phyloP scores from a whole-genome alignment of 1,140 invertebrate species.

The Drosophila parabipectinata region DNA sequence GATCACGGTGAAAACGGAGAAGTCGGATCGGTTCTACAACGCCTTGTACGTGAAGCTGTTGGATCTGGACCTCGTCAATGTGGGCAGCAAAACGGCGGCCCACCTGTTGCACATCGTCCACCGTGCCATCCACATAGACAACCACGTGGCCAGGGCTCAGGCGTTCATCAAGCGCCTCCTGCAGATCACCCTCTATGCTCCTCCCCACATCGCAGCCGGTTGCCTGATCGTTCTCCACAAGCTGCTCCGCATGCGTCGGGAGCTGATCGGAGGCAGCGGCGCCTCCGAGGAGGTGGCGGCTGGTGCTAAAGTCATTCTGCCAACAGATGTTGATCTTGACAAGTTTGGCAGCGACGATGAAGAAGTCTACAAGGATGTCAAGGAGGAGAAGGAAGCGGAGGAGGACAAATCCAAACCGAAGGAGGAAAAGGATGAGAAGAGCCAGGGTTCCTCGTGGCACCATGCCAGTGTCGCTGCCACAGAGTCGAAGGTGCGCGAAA shows the following conservation, averaged over 20 bases:
- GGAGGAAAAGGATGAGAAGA: background rate
- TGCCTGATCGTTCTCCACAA: conserved; percentile 81
- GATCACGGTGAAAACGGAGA: conserved; percentile 85
- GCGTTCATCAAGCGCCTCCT: conserved; percentile 96
- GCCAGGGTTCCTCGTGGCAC: conserved; percentile 63
- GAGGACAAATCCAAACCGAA: conserved; percentile 9
- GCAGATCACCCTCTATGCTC: conserved; percentile 87
- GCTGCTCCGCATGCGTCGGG: conserved; percentile 71
- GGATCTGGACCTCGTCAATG: conserved; percentile 89
- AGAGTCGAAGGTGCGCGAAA: conserved; percentile 59
- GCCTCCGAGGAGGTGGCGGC: conserved; percentile 12
- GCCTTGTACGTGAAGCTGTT: conserved; percentile 95
- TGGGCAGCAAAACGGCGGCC: conserved; percentile 89
- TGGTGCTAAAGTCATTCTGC: background rate
- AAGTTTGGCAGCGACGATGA: conserved; percentile 85
- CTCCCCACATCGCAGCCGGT: conserved; percentile 71
- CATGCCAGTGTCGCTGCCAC: conserved; percentile 50
- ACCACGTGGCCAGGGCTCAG: conserved; percentile 88
- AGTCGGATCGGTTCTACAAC: conserved; percentile 91
- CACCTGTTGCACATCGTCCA: conserved; percentile 95
- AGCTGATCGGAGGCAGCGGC: conserved; percentile 54
- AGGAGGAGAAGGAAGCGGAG: conserved; percentile 55
- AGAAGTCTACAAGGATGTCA: conserved; percentile 85
- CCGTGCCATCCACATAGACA: conserved; percentile 93
- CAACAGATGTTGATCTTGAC: conserved; percentile 51